A percentile compares a stretch with the other conserved stretches of the same genome.
Evolutionary conservation across 2,797 vertebrate genomes (phyloP).

Genomic region (Galagoides demidoff): DNA sequence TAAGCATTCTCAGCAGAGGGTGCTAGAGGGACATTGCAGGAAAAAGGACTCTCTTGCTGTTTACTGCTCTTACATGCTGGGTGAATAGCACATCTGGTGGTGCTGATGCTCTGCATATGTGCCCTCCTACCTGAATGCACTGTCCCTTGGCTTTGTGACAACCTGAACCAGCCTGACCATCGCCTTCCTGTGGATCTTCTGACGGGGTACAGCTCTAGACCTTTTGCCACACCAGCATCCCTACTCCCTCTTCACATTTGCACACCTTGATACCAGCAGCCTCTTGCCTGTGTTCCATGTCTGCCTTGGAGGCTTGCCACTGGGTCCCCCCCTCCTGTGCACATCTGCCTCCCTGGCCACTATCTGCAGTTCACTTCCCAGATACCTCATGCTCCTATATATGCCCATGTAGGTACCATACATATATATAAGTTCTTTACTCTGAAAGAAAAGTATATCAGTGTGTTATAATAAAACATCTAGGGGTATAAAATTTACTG

Average conservation of each 20-base stretch:
- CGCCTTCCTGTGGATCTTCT: not conserved
- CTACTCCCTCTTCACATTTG: not conserved
- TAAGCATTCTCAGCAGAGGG: not conserved
- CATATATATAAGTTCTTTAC: not conserved
- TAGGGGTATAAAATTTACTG: not conserved
- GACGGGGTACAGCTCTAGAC: not conserved
- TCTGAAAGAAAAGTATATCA: not conserved
- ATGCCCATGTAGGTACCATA: not conserved
- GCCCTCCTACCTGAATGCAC: not conserved
- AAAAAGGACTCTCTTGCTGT: not conserved
- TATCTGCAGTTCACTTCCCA: not conserved
- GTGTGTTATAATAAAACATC: not conserved
- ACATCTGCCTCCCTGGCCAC: not conserved
- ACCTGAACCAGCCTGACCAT: not conserved
- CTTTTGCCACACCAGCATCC: not conserved
- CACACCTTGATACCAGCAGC: not conserved
- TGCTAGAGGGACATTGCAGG: not conserved
- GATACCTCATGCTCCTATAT: not conserved
- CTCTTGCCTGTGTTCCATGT: not conserved
- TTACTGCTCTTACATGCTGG: not conserved
- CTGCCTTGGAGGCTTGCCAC: not conserved
- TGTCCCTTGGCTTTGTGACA: not conserved
- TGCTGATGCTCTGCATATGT: not conserved
- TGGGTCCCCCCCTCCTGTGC: no score
- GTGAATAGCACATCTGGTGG: not conserved